Evolutionary conservation across 2,113 vertebrate genomes (phyloP), one percentile per base, ranked within the genome.

Genomic region (Bombycilla garrulus): DNA sequence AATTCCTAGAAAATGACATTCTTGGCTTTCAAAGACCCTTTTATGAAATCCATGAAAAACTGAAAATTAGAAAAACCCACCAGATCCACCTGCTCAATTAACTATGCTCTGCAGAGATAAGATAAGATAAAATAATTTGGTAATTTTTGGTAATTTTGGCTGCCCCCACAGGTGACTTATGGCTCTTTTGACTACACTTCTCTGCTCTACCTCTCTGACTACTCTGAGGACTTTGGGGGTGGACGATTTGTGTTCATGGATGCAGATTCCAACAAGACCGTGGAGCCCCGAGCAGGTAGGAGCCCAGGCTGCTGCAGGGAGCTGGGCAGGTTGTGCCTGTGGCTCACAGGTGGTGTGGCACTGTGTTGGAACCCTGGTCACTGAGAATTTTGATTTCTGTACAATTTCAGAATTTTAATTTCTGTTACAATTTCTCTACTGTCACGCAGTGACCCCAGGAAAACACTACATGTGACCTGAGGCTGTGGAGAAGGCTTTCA

Each of bases 151-250:
- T 61, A 3, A 36, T 48, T 24, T 24, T 91, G 16, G 69, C 12
- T 65, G 73, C 8, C 67, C 93, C 28, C 25, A 3, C 95, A 99
- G 99, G 98, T 99, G 92, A 99, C 99, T 8, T 99, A 99, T 0
- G 99, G 99, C 56, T 99, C 99, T 15, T 99, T 99, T 85, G 99
- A 99, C 96, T 99, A 99, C 95, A 99, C 99, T 1, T 99, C 99
- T 0, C 97, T 99, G 79, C 98, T 99, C 1, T 99, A 99, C 84
- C 98, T 99, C 70, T 99, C 99, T 5, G 99, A 99, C 96, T 99
- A 99, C 72, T 95, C 96, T 60, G 86, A 97, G 4, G 99, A 99
- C 71, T 99, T 99, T 3, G 98, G 98, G 1, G 99, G 99, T 3
- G 99, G 99, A 8, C 96, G 99, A 2, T 99, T 99, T 20, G 92